phyloP scores from a whole-genome alignment of 37 sponge, comb jelly and placozoan species.

The Tethya wilhelma region DNA sequence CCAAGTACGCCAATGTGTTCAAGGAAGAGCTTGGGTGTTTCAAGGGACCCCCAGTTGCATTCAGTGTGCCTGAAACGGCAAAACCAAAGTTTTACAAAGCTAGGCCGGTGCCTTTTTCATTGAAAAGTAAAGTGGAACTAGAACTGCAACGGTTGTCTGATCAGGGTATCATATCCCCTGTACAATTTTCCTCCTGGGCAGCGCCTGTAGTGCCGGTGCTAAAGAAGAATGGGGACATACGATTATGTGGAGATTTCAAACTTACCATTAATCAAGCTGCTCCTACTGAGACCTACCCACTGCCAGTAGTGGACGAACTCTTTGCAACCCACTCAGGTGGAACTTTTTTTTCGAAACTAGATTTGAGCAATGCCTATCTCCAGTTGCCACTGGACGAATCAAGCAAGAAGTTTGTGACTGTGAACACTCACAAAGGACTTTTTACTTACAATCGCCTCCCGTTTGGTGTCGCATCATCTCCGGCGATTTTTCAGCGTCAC shows the following conservation, averaged over 20 bases:
- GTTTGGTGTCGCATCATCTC: conserved; percentile 49
- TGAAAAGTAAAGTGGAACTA: conserved; percentile 31
- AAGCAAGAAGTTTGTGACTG: conserved; percentile 17
- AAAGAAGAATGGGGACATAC: conserved; percentile 24
- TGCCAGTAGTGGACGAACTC: conserved; percentile 45
- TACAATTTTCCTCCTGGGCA: conserved; percentile 65
- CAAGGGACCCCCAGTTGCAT: conserved; percentile 11
- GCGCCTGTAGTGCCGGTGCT: conserved; percentile 68
- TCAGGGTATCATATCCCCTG: conserved; percentile 37
- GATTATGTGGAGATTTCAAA: conserved; percentile 57
- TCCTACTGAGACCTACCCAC: conserved; percentile 40
- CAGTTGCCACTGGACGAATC: conserved; percentile 33
- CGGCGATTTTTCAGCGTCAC: conserved; percentile 39
- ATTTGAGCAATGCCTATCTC: conserved; percentile 27
- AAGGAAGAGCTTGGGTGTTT: conserved; percentile 24
- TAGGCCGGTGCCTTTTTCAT: conserved; percentile 39
- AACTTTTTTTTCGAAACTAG: conserved; percentile 43
- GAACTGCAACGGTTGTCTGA: conserved; percentile 18
- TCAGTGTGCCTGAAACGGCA: not conserved
- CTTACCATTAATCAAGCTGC: conserved; percentile 44
- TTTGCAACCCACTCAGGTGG: conserved; percentile 31
- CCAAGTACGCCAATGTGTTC: conserved; percentile 31
- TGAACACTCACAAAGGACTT: conserved; percentile 55
- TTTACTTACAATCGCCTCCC: conserved; percentile 52
- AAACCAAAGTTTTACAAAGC: conserved; percentile 24